Base-by-base conservation (phyloP, 2,113 vertebrate species). In the Tragelaphus strepsiceros region DNA sequence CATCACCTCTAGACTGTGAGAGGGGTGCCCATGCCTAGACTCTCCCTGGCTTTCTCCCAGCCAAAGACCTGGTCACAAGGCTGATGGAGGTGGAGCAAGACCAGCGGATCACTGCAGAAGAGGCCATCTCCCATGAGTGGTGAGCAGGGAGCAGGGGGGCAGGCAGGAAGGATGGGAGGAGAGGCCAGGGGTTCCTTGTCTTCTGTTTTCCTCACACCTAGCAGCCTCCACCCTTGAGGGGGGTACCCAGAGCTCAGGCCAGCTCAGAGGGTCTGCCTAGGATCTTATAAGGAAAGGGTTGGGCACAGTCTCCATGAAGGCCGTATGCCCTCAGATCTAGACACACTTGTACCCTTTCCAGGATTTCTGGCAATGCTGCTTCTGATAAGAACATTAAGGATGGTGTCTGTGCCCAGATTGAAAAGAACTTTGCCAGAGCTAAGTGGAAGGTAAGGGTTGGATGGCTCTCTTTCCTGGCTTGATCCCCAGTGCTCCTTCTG, bases 331-430 rank as follows among this genome's bases (percentile, higher is more conserved):
- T 94, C 19, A 19, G 9, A 84, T 88, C 92, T 82, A 85, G 90
- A 91, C 7, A 12, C 28, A 51, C 51, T 81, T 71, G 49, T 49
- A 26, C 49, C 24, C 82, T 97, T 97, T 87, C 84, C 97, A 99
- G 99, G 99, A 99, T 99, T 98, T 99, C 99, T 11, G 99, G 99
- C 92, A 99, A 99, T 22, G 99, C 99, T 5, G 99, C 99, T 91
- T 99, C 99, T 4, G 99, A 99, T 98, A 99, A 99, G 98, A 99
- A 99, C 98, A 99, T 99, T 98, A 99, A 99, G 98, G 99, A 99
- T 58, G 99, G 99, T 0, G 99, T 99, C 58, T 99, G 99, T 6
- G 99, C 99, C 93, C 99, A 99, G 98, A 99, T 99, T 94, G 99
- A 99, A 98, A 99, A 99, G 99, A 99, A 99, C 98, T 99, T 99